These are phyloP conservation scores for Propithecus deckenii DNA, from an alignment of 2,797 vertebrate genomes.

Conservation along the genomic window DNA sequence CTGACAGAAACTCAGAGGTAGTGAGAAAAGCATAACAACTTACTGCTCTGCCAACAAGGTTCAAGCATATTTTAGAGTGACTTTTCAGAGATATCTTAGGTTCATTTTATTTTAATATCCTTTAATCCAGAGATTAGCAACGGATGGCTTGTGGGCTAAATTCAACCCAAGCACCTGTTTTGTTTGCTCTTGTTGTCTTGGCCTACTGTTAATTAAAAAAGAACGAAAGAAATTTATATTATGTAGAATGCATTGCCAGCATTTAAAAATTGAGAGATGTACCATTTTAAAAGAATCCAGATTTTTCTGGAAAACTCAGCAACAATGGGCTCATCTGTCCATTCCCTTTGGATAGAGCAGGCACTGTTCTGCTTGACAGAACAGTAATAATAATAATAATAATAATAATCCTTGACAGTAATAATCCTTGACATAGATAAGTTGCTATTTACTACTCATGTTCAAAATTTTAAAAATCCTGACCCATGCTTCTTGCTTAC, in stretches of 20 bases:
- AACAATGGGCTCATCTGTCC: neutral
- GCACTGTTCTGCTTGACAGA: neutral
- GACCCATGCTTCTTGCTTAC: neutral
- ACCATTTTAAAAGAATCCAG: neutral
- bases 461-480: neutral
- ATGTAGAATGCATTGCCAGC: neutral
- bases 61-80: neutral
- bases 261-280: neutral
- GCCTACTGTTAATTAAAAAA: neutral
- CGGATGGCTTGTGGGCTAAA: neutral
- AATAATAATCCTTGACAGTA: neutral
- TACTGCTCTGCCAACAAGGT: neutral
- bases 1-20: neutral
- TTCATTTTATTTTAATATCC: constrained; percentile 13
- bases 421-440: neutral
- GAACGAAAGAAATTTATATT: neutral
- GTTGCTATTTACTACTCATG: neutral
- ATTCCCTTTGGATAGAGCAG: neutral
- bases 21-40: neutral
- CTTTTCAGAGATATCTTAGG: neutral
- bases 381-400: too few species aligned
- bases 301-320: constrained; percentile 17
- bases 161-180: neutral
- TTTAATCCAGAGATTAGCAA: neutral
- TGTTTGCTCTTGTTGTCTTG: neutral